These are phyloP conservation scores for Rugalucina vietnamica DNA, from an alignment of 2,888 invertebrate genomes.

Conservation along the genomic window DNA sequence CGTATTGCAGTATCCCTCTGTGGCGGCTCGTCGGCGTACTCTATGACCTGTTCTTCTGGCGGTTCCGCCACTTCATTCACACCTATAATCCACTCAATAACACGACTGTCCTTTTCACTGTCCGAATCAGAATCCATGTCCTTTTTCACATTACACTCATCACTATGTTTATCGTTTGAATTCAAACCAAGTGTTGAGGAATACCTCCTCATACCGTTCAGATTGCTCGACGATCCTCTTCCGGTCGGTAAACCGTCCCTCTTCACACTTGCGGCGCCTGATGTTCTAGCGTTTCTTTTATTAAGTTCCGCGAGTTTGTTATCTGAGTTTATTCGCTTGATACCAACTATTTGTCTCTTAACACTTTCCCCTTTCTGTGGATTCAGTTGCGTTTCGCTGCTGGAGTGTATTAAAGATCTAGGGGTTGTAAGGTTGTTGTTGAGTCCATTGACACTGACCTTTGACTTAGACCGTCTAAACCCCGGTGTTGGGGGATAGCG, in stretches of 20 bases:
- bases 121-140: conserved; percentile 63
- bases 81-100: conserved; percentile 68
- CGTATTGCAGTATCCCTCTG: conserved; percentile 62
- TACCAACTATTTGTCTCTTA: not conserved
- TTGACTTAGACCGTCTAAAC: conserved; percentile 41
- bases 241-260: not conserved
- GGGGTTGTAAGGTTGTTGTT: conserved; percentile 55
- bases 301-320: conserved; percentile 42
- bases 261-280: not conserved
- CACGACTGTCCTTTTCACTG: conserved; percentile 61
- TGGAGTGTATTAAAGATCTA: conserved; percentile 26
- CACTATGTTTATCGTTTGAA: conserved; percentile 40
- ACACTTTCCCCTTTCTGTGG: not conserved
- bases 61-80: conserved; percentile 60
- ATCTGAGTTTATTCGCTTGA: conserved; percentile 56
- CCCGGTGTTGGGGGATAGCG: not conserved
- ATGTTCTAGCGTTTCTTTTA: conserved; percentile 32
- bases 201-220: conserved; percentile 63
- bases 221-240: conserved; percentile 26
- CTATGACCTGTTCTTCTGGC: conserved; percentile 64
- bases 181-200: conserved; percentile 58
- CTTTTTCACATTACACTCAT: conserved; percentile 37
- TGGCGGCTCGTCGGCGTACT: conserved; percentile 65
- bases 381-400: conserved; percentile 45
- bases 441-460: conserved; percentile 47